phyloP scores from a whole-genome alignment of 2,797 vertebrate species.

The Muscicapa comitata region DNA sequence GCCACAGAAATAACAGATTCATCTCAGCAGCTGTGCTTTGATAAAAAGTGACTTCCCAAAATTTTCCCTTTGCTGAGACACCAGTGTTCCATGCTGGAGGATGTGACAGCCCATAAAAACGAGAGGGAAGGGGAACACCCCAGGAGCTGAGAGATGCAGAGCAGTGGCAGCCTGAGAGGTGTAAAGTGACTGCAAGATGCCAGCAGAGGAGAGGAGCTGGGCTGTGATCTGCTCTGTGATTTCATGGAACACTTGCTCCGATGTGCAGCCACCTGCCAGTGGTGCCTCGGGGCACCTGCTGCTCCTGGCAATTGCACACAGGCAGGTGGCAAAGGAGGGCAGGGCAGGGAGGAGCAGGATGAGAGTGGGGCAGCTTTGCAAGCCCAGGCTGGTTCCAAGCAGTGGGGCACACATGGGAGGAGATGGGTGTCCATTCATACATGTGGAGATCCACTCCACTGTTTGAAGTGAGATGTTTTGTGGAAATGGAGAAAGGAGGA shows the following conservation, averaged over 20 bases:
- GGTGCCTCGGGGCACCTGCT: rapidly evolving
- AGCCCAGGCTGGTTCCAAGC: rapidly evolving
- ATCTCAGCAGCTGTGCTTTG: not conserved
- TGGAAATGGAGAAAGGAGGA: not conserved
- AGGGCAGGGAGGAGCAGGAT: not conserved
- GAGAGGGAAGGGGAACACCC: not conserved
- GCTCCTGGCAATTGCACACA: not conserved
- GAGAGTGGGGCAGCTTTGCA: not conserved
- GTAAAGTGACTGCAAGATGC: not conserved
- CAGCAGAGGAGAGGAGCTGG: not conserved
- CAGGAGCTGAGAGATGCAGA: not conserved
- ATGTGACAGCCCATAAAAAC: not conserved
- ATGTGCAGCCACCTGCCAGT: rapidly evolving
- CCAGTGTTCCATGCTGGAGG: not conserved
- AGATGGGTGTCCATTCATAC: rapidly evolving
- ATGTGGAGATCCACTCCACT: not conserved
- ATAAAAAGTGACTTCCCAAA: not conserved
- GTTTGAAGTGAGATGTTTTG: not conserved
- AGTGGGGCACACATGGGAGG: rapidly evolving
- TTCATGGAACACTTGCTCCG: not conserved
- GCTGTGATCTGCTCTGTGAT: not conserved
- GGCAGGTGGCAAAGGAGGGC: not conserved
- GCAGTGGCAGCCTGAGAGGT: not conserved
- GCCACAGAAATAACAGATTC: not conserved
- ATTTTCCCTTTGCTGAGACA: not conserved